Conservation (phyloP, 37 sponge, comb jelly and placozoan species). For the Haliclona indistincta region DNA sequence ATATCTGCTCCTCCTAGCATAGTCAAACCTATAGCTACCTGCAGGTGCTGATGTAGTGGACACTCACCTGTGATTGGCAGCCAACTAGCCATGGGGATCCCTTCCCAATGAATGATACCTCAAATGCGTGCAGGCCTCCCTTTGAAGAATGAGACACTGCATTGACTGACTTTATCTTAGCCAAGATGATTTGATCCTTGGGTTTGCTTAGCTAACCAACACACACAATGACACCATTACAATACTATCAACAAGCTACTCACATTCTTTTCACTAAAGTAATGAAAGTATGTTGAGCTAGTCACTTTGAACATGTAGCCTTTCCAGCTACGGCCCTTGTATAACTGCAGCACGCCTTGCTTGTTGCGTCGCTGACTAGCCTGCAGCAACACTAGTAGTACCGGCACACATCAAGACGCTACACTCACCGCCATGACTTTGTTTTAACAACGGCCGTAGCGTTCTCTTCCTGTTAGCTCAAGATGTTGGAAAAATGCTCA, state of each 20-base stretch:
- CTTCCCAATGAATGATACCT: background rate
- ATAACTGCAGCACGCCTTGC: slow-evolving; percentile 9
- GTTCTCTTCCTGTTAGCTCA: background rate
- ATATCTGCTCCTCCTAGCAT: slow-evolving; percentile 52
- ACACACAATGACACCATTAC: background rate
- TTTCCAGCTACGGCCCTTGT: slow-evolving; percentile 39
- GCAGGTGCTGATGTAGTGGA: too few relatives aligned
- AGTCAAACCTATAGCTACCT: background rate
- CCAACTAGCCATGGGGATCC: background rate
- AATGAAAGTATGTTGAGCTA: slow-evolving; percentile 50
- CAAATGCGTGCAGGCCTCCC: background rate
- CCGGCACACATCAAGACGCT: too few relatives aligned
- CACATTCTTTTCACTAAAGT: slow-evolving; percentile 42
- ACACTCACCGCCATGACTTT: background rate
- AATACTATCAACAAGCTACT: background rate
- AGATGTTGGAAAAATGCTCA: too few relatives aligned
- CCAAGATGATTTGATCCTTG: background rate
- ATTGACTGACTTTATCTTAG: background rate
- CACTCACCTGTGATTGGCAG: background rate
- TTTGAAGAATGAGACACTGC: background rate
- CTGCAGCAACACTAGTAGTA: background rate
- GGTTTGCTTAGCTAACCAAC: background rate
- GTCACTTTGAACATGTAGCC: slow-evolving; percentile 40
- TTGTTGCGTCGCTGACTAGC: slow-evolving; percentile 8
- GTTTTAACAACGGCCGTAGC: background rate